Evolutionary conservation across 1,140 invertebrate genomes (phyloP).

Genomic region (Drosophila orena): DNA sequence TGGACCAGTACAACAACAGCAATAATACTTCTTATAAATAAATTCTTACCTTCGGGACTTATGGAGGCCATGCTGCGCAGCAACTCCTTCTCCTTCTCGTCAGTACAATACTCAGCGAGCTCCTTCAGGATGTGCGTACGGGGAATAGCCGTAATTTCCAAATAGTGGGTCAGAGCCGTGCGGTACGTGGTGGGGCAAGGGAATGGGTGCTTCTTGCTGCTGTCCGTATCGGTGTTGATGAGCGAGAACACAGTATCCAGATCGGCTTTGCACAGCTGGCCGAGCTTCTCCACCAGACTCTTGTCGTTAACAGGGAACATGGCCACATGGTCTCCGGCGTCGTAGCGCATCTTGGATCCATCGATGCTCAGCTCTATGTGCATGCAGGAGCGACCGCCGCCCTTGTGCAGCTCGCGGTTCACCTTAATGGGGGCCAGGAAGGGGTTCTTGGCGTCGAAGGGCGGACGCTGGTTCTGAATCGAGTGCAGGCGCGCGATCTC

Average conservation of each 20-base stretch:
- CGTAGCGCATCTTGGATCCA: constrained; percentile 94
- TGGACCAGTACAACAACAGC: too few species aligned
- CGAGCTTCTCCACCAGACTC: constrained; percentile 94
- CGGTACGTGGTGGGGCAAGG: constrained; percentile 98
- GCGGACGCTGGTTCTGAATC: constrained; percentile 95
- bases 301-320: constrained; percentile 97
- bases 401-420: constrained; percentile 96
- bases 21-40: not conserved
- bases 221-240: constrained; percentile 97
- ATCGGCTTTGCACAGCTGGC: constrained; percentile 92
- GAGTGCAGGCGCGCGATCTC: constrained; percentile 97
- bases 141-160: constrained; percentile 98
- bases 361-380: constrained; percentile 98
- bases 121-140: constrained; percentile 98
- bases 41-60: constrained; percentile 91
- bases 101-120: constrained; percentile 95
- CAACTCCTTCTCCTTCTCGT: constrained; percentile 93
- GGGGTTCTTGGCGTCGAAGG: constrained; percentile 99
- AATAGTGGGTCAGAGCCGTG: constrained; percentile 97
- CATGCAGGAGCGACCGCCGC: constrained; percentile 96
- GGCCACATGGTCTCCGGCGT: constrained; percentile 97
- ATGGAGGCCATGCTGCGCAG: constrained; percentile 92
- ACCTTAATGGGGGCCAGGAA: constrained; percentile 94
- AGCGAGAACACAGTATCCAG: constrained; percentile 93
- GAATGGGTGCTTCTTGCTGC: constrained; percentile 99